Percentiles rank a stretch among this genome's conserved stretches.
Conservation (phyloP, 64 coral and sea anemone species). For the Dendrophyllia cribrosa region DNA sequence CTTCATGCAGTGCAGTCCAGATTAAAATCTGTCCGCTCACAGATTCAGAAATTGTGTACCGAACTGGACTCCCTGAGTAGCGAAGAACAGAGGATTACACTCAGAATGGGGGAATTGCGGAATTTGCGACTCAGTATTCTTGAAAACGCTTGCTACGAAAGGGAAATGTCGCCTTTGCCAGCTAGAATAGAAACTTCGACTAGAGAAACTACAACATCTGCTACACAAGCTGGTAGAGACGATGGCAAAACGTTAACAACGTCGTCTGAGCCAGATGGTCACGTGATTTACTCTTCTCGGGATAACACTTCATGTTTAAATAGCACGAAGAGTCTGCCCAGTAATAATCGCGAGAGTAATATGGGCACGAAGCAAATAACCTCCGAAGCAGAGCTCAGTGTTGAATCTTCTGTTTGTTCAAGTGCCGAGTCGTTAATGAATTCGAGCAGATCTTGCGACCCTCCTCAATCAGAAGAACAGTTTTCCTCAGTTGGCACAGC, state of each 20-base stretch:
- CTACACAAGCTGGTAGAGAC: background rate
- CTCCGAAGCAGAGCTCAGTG: background rate
- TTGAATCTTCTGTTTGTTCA: background rate
- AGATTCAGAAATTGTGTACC: slow-evolving; percentile 84
- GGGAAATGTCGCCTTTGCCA: background rate
- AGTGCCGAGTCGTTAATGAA: background rate
- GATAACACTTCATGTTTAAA: background rate
- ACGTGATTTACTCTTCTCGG: background rate
- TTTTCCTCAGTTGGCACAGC: background rate
- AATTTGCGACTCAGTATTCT: slow-evolving; percentile 72
- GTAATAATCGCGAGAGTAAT: background rate
- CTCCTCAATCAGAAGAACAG: background rate
- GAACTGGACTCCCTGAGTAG: slow-evolving; percentile 77
- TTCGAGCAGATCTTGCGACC: background rate
- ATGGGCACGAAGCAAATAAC: background rate
- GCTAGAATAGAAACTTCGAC: background rate
- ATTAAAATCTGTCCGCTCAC: slow-evolving; percentile 62
- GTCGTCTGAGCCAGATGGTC: background rate
- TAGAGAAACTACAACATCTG: background rate
- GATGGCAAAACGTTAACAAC: background rate
- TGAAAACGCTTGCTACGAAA: slow-evolving; percentile 58
- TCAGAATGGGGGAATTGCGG: slow-evolving; percentile 70
- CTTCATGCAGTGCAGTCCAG: slow-evolving; percentile 71
- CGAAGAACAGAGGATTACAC: slow-evolving; percentile 77
- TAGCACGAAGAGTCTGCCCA: background rate